These are phyloP conservation scores for Campopleginae sp. DNA, from an alignment of 2,888 invertebrate species.

Conservation along the genomic window DNA sequence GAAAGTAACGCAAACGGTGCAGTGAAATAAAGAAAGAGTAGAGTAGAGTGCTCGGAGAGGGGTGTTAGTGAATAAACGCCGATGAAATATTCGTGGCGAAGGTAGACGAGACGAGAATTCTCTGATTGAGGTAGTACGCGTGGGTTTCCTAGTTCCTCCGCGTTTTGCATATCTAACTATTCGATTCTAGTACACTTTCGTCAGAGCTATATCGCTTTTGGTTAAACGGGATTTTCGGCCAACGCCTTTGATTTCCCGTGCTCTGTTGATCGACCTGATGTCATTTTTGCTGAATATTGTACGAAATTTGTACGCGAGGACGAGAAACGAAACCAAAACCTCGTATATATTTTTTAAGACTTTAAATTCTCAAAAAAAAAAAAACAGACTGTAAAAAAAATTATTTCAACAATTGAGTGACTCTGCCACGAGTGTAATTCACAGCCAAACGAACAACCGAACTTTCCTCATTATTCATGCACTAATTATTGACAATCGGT, in stretches of 20 bases:
- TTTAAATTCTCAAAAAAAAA: neutral
- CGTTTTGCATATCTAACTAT: conserved; percentile 80
- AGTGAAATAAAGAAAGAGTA: conserved; percentile 27
- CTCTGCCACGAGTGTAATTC: neutral
- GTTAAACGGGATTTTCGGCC: conserved; percentile 57
- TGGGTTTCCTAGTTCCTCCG: conserved; percentile 72
- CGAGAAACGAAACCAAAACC: neutral
- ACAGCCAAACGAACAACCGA: neutral
- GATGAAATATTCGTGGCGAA: conserved; percentile 35
- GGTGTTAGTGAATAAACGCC: conserved; percentile 32
- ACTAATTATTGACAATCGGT: neutral
- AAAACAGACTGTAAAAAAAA: neutral
- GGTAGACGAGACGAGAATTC: conserved; percentile 64
- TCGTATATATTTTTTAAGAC: neutral
- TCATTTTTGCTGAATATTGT: neutral
- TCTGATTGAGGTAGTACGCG: conserved; percentile 76
- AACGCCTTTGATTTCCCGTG: conserved; percentile 33
- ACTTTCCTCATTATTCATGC: neutral
- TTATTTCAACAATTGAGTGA: neutral
- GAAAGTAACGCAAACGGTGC: conserved; percentile 36
- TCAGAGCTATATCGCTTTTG: conserved; percentile 25
- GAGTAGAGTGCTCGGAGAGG: neutral
- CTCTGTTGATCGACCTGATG: neutral
- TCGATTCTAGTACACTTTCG: conserved; percentile 34
- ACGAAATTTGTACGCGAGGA: neutral